Conservation (phyloP, 2,113 vertebrate genomes). For the Xenus cinereus region DNA sequence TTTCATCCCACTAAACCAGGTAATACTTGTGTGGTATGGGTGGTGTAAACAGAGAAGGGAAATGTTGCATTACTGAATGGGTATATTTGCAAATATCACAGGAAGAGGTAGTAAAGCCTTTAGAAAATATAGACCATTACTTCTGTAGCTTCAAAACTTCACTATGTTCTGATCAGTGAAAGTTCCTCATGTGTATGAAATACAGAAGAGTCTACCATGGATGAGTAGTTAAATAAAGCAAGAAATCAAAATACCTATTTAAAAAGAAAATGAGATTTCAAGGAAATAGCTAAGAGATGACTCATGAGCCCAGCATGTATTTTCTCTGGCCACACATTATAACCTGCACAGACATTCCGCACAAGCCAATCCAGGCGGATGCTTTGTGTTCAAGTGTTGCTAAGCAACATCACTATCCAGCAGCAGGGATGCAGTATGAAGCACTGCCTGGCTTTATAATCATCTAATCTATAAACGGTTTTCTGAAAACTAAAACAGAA, state of each 20-base stretch:
- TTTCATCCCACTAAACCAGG: neutral
- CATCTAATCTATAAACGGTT: slow-evolving; percentile 44
- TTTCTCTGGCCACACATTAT: slow-evolving; percentile 1
- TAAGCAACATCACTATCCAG: slow-evolving; percentile 69
- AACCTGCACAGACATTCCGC: slow-evolving; percentile 19
- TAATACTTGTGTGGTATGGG: neutral
- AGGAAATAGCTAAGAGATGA: neutral
- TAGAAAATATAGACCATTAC: neutral
- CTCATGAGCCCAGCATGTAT: neutral
- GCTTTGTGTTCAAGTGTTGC: slow-evolving; percentile 65
- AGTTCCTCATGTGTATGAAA: neutral
- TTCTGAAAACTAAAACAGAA: slow-evolving; percentile 48
- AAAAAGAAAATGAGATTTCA: neutral
- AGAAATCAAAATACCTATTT: neutral
- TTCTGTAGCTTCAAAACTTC: neutral
- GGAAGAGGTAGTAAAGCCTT: neutral
- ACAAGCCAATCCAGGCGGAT: slow-evolving; percentile 44
- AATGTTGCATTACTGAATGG: neutral
- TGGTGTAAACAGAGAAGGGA: neutral
- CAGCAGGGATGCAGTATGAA: slow-evolving; percentile 52
- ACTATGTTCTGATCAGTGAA: neutral
- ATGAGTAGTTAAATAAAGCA: neutral
- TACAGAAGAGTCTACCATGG: neutral
- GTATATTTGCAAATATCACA: neutral
- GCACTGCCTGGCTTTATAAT: slow-evolving; percentile 35